phyloP scores from a whole-genome alignment of 2,888 invertebrate genomes.

The Trichogramma dendrolimi region DNA sequence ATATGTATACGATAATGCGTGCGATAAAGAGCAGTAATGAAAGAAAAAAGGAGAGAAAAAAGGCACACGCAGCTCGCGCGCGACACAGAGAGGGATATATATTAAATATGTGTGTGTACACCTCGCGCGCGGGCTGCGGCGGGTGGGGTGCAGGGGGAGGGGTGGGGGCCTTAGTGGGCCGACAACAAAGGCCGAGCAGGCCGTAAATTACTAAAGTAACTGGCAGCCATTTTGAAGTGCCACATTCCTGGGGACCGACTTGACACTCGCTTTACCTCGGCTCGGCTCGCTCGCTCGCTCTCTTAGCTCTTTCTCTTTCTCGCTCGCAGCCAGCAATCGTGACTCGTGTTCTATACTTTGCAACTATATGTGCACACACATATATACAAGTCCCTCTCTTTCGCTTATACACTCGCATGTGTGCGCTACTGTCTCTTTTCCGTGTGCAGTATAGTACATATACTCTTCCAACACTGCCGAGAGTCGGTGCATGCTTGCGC shows the following conservation, averaged over 20 bases:
- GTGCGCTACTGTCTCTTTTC: no score
- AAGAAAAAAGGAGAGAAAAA: no score
- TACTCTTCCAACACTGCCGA: no score
- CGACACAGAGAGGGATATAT: not conserved
- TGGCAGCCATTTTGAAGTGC: slow-evolving; percentile 74
- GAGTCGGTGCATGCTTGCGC: no score
- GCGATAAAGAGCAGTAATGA: no score
- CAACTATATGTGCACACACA: no score
- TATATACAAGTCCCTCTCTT: no score
- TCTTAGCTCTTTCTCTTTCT: not conserved
- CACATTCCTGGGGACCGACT: slow-evolving; percentile 59
- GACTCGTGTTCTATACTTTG: no score
- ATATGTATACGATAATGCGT: no score
- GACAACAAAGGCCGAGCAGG: slow-evolving; percentile 52
- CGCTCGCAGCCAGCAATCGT: not conserved
- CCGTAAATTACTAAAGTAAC: slow-evolving; percentile 53
- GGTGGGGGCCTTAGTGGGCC: slow-evolving; percentile 36
- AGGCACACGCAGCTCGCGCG: no score
- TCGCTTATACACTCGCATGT: no score
- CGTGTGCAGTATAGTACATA: no score
- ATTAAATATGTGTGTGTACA: not conserved
- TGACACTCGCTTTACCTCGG: slow-evolving; percentile 34
- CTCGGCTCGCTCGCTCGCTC: not conserved
- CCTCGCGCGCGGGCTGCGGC: slow-evolving; percentile 1
- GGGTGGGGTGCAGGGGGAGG: not conserved